Evolutionary conservation across 2,113 vertebrate genomes (phyloP).

Genomic region (Tyto alba): DNA sequence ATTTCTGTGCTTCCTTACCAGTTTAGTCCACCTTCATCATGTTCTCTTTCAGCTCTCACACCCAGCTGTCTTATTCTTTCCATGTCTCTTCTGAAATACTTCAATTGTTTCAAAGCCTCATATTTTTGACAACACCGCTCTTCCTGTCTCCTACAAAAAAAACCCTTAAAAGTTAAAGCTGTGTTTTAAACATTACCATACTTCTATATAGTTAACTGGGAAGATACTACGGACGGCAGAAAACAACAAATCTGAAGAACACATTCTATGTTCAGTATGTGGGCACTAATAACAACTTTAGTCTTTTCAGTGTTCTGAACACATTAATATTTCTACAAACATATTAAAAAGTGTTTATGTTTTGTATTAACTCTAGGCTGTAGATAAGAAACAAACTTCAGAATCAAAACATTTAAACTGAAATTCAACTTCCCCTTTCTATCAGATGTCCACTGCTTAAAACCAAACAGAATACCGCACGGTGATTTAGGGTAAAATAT

Average conservation of each 20-base stretch:
- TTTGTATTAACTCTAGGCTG: not conserved
- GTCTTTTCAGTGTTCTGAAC: not conserved
- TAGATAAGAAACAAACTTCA: not conserved
- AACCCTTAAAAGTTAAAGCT: not conserved
- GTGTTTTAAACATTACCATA: not conserved
- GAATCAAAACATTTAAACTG: not conserved
- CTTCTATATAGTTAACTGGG: not conserved
- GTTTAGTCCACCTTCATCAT: conserved; percentile 19
- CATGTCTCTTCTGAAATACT: conserved; percentile 52
- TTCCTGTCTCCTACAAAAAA: conserved; percentile 59
- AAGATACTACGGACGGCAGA: not conserved
- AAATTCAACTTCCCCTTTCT: not conserved
- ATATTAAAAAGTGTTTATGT: not conserved
- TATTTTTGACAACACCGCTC: conserved; percentile 59
- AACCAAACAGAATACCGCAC: not conserved
- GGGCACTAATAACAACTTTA: not conserved
- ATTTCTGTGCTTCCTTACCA: conserved; percentile 34
- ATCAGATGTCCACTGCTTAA: not conserved
- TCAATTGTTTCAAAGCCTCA: conserved; percentile 14
- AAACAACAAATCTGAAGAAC: not conserved
- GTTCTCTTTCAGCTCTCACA: not conserved
- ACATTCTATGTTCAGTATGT: not conserved
- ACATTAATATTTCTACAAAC: not conserved
- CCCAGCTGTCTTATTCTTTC: conserved; percentile 42
- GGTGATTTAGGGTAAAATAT: not conserved